Evolutionary conservation across 2,888 invertebrate genomes (phyloP).

Genomic region (Tipula vernalis): DNA sequence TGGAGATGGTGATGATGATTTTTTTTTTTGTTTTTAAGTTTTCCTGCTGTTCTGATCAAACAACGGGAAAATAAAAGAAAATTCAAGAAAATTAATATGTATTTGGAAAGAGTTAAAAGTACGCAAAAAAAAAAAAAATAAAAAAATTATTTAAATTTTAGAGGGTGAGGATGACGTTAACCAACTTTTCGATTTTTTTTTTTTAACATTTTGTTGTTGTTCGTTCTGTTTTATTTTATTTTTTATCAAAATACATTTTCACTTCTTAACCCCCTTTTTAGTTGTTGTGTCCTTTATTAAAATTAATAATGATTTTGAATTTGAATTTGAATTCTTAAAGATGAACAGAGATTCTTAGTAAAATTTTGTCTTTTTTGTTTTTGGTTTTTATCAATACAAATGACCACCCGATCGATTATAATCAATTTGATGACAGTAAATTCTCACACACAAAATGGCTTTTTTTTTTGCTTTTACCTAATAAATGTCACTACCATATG

Average conservation of each 20-base stretch:
- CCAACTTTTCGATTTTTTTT: neutral
- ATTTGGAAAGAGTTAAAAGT: neutral
- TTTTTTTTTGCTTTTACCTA: neutral
- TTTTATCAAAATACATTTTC: neutral
- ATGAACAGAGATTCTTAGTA: neutral
- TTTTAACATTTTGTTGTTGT: neutral
- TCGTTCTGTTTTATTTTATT: neutral
- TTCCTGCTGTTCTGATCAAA: constrained; percentile 4
- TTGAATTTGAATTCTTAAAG: neutral
- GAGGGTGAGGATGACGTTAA: neutral
- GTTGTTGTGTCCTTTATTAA: neutral
- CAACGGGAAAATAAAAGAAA: neutral
- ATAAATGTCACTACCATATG: neutral
- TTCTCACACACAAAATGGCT: neutral
- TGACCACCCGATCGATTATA: neutral
- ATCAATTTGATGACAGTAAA: neutral
- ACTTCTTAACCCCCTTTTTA: neutral
- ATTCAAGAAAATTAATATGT: neutral
- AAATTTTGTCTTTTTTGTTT: neutral
- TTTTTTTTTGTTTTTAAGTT: neutral
- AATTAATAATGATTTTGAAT: neutral
- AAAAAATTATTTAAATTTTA: neutral
- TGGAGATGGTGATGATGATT: neutral
- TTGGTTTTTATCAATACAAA: neutral
- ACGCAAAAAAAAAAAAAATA: neutral